These are phyloP conservation scores for Atrichornis clamosus DNA, from an alignment of 2,113 vertebrate genomes.

Conservation along the genomic window DNA sequence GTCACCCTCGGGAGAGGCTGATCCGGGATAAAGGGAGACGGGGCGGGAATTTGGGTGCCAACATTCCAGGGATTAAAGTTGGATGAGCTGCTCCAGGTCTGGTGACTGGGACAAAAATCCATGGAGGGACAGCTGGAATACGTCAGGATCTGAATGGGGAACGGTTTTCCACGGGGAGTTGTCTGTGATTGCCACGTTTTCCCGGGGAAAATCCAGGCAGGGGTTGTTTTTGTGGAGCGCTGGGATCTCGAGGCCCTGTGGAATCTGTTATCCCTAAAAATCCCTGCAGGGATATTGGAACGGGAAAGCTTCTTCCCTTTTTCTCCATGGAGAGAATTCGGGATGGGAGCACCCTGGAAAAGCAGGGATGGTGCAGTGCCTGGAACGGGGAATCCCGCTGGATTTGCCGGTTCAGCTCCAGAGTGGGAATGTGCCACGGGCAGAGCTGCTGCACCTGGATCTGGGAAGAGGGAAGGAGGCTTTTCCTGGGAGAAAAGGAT, in stretches of 20 bases:
- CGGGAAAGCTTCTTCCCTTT: background rate
- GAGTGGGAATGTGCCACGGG: accelerated
- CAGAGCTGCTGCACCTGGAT: too few species aligned
- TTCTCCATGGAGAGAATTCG: background rate
- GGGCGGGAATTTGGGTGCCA: background rate
- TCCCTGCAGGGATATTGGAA: background rate
- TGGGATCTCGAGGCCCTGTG: background rate
- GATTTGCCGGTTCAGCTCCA: background rate
- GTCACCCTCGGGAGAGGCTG: background rate
- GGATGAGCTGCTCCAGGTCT: background rate
- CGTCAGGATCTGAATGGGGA: background rate
- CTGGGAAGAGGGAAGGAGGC: background rate
- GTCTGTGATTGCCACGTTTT: background rate
- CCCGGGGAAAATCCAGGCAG: background rate
- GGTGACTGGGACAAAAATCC: background rate
- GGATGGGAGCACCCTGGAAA: background rate
- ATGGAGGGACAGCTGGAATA: background rate
- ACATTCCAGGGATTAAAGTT: background rate
- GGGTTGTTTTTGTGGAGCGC: background rate
- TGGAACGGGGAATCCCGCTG: background rate
- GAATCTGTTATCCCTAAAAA: background rate
- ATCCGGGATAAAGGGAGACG: background rate
- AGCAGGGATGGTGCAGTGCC: background rate
- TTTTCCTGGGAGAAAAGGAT: background rate
- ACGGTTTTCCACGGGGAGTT: background rate